phyloP scores from a whole-genome alignment of 2,888 invertebrate genomes.

The Arctia plantaginis region DNA sequence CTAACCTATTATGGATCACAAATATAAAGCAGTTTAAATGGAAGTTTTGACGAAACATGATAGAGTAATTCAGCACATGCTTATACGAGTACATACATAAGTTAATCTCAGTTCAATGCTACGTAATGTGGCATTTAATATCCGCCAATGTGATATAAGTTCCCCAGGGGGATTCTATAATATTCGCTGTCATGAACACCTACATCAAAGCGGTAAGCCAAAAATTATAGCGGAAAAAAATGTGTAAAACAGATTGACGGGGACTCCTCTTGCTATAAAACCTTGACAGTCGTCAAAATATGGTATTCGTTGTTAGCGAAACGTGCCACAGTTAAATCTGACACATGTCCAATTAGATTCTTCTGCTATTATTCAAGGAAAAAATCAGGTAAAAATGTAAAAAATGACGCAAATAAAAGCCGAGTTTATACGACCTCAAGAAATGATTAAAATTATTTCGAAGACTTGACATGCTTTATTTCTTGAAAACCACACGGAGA shows the following conservation, averaged over 20 bases:
- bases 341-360: slow-evolving; percentile 64
- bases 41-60: slow-evolving; percentile 28
- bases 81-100: background rate
- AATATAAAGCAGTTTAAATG: slow-evolving; percentile 15
- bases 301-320: slow-evolving; percentile 48
- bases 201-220: slow-evolving; percentile 26
- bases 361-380: slow-evolving; percentile 50
- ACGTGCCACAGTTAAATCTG: slow-evolving; percentile 53
- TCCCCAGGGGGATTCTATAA: slow-evolving; percentile 23
- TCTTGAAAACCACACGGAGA: background rate
- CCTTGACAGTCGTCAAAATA: slow-evolving; percentile 53
- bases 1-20: slow-evolving; percentile 20
- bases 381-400: slow-evolving; percentile 48
- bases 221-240: slow-evolving; percentile 34
- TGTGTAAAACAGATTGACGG: slow-evolving; percentile 30
- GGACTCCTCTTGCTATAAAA: slow-evolving; percentile 31
- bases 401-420: slow-evolving; percentile 18
- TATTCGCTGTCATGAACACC: slow-evolving; percentile 32
- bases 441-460: background rate
- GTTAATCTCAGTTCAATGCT: slow-evolving; percentile 32
- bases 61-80: slow-evolving; percentile 5
- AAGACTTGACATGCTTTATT: background rate
- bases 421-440: background rate
- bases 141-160: slow-evolving; percentile 34
- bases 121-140: slow-evolving; percentile 39